These are phyloP conservation scores for Hozukius guyotensis DNA, from an alignment of 2,797 vertebrate species.

Conservation along the genomic window DNA sequence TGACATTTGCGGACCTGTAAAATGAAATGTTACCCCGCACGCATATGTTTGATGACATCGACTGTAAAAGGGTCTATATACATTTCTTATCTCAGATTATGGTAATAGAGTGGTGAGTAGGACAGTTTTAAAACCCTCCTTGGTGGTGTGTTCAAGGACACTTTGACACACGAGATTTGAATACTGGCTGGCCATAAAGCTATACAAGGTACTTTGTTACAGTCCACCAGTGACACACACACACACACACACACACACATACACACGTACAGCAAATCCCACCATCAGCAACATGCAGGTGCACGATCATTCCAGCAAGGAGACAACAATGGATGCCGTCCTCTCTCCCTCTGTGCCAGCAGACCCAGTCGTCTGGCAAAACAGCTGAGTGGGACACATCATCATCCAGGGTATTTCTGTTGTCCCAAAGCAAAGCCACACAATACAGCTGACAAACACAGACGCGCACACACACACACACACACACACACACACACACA, in stretches of 20 bases:
- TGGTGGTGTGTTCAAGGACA: neutral
- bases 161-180: neutral
- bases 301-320: conserved; percentile 78
- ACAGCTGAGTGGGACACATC: conserved; percentile 78
- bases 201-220: neutral
- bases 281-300: conserved; percentile 78
- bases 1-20: too few species aligned
- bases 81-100: neutral
- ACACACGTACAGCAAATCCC: conserved; percentile 52
- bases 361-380: conserved; percentile 76
- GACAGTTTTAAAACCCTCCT: neutral
- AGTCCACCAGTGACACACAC: conserved; percentile 19
- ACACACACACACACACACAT: conserved; percentile 13
- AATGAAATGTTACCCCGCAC: too few species aligned
- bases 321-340: conserved; percentile 65
- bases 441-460: conserved; percentile 37
- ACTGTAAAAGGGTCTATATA: too few species aligned
- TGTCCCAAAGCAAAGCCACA: conserved; percentile 51
- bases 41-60: too few species aligned
- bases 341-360: conserved; percentile 46
- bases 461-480: conserved; percentile 13
- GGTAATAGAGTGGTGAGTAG: neutral
- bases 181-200: neutral
- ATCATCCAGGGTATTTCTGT: conserved; percentile 62
- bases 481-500: conserved; percentile 21